Conservation (phyloP, 2,888 invertebrate species). For the Cheilosia urbana region DNA sequence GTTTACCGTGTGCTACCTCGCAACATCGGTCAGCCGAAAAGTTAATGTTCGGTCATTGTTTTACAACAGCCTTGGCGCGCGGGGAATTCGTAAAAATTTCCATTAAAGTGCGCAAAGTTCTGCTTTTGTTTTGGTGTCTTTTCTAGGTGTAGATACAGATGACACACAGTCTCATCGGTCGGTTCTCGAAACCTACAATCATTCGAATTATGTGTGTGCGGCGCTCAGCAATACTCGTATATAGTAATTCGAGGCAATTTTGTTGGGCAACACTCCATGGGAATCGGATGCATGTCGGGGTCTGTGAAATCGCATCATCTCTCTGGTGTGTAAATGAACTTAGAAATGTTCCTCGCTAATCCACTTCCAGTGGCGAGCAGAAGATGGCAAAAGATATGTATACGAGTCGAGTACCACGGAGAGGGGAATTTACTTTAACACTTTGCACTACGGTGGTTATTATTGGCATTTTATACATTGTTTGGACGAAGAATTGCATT, state of each 20-base stretch:
- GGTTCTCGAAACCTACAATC: conserved; percentile 50
- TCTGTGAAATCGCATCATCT: conserved; percentile 60
- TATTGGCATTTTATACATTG: conserved; percentile 62
- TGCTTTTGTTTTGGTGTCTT: not conserved
- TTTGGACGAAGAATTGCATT: conserved; percentile 43
- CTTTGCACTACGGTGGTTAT: conserved; percentile 58
- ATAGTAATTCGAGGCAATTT: conserved; percentile 47
- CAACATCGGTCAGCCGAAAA: conserved; percentile 37
- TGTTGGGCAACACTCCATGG: conserved; percentile 42
- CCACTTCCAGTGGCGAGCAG: conserved; percentile 9
- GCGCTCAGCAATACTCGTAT: conserved; percentile 30
- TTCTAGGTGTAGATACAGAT: conserved; percentile 22
- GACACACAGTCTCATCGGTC: conserved; percentile 35
- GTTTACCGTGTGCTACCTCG: not conserved
- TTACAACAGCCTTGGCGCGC: conserved; percentile 50
- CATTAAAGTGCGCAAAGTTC: conserved; percentile 36
- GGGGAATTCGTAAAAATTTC: conserved; percentile 33
- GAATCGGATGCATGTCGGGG: conserved; percentile 30
- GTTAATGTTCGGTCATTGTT: conserved; percentile 49
- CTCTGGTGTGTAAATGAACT: conserved; percentile 56
- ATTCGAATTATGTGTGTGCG: conserved; percentile 45
- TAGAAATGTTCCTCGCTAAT: conserved; percentile 35
- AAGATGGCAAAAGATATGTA: not conserved
- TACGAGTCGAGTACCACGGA: not conserved
- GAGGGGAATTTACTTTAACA: conserved; percentile 53